Base-by-base conservation (phyloP, 2,888 invertebrate genomes). In the Clostera curtula region DNA sequence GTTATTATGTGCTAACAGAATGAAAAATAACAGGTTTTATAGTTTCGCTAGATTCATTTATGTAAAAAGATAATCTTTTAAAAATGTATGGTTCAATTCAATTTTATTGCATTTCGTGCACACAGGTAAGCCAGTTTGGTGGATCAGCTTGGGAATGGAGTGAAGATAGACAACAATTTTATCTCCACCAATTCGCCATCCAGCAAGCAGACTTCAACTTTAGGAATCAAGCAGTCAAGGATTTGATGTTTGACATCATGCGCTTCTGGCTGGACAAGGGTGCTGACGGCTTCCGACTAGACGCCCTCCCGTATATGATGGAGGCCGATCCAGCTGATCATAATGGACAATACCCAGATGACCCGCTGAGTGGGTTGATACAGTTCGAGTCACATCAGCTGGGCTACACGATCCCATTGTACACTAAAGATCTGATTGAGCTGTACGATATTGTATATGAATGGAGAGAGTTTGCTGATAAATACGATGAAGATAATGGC, bases 271-370 rank as follows among this genome's bases (percentile, higher is more conserved):
- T 94, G 13, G 83, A 88, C 16, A 86, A 86, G 31, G 93, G 93
- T 0, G 89, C 90, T 0, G 91, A 91, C 43, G 94, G 94, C 0
- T 92, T 93, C 61, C 87, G 93, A 24, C 71, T 93, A 1, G 90
- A 90, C 46, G 89, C 89, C 0, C 74, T 89, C 1, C 87, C 88
- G 0, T 86, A 87, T 47, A 54, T 88, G 8, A 80, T 82, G 1
- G 88, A 88, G 48, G 76, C 86, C 1, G 55, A 69, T 21, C 82
- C 82, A 1, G 59, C 43, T n/a, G 65, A 66, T 8, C 66, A 72
- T 24, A 62, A 55, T 1, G 70, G 56, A 1, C 41, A 43, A 10
- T 84, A 85, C 27, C 79, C 79, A n/a, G 82, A 87, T 35, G 87
- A 88, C 27, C 87, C 87, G 0, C 19, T 77, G 1, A 84, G 76